These are phyloP conservation scores for Centrocercus urophasianus DNA, from an alignment of 2,113 vertebrate species.

Conservation along the genomic window DNA sequence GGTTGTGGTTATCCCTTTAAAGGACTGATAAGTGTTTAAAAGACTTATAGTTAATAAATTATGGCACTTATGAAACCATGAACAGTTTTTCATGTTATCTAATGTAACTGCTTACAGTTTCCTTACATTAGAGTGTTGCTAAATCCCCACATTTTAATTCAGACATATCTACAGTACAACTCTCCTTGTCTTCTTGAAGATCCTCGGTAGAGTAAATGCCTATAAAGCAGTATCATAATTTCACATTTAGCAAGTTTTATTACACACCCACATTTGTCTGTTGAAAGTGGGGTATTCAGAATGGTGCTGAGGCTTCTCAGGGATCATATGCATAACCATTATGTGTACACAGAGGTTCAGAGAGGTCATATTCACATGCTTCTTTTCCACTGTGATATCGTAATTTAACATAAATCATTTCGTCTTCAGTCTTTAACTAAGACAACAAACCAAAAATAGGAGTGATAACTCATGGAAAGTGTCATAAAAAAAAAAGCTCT, in stretches of 20 bases:
- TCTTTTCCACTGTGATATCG: background rate
- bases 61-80: background rate
- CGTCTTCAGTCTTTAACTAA: background rate
- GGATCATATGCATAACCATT: background rate
- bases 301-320: background rate
- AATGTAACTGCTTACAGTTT: background rate
- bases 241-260: background rate
- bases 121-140: background rate
- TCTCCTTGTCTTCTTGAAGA: background rate
- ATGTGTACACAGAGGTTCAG: background rate
- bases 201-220: background rate
- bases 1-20: background rate
- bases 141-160: background rate
- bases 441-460: background rate
- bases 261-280: background rate
- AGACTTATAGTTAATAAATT: background rate
- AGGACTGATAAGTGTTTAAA: background rate
- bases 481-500: background rate
- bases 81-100: background rate
- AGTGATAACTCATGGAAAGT: background rate
- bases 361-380: background rate
- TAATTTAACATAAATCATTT: background rate
- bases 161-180: background rate
- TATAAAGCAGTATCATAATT: background rate
- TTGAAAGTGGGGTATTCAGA: background rate